These are phyloP conservation scores for Coregonus sp. DNA, from an alignment of 2,797 vertebrate genomes.

Conservation along the genomic window DNA sequence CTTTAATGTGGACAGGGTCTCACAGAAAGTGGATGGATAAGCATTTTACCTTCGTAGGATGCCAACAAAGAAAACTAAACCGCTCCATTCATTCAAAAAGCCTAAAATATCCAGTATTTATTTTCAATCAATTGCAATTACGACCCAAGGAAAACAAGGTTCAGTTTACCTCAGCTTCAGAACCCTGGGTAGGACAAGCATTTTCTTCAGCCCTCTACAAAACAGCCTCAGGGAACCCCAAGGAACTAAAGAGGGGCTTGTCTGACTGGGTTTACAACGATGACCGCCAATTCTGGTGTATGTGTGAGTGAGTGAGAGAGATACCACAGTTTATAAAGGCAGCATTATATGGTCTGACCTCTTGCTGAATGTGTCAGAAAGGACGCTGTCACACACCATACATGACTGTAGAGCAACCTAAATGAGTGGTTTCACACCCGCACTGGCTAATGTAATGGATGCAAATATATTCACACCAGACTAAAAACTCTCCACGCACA, in stretches of 20 bases:
- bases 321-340: conserved; percentile 19
- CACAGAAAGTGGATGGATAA: not conserved
- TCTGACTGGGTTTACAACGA: conserved; percentile 12
- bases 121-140: conserved; percentile 34
- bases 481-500: not conserved
- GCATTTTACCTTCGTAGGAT: not conserved
- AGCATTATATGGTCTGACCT: conserved; percentile 30
- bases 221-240: not conserved
- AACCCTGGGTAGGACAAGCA: conserved; percentile 12
- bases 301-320: not conserved
- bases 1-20: not conserved
- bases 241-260: conserved; percentile 19
- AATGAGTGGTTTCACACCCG: not conserved
- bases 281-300: not conserved
- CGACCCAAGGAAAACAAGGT: conserved; percentile 15
- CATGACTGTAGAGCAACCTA: not conserved
- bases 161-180: conserved; percentile 6
- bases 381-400: not conserved
- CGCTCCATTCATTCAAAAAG: conserved; percentile 8
- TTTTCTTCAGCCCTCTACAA: conserved; percentile 11
- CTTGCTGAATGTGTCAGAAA: not conserved
- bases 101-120: conserved; percentile 33
- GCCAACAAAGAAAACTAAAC: not conserved
- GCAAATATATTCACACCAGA: conserved; percentile 19
- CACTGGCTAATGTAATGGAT: conserved; percentile 10